Evolutionary conservation across 2,888 invertebrate species (phyloP).

Genomic region (Drosophila sordidapex): DNA sequence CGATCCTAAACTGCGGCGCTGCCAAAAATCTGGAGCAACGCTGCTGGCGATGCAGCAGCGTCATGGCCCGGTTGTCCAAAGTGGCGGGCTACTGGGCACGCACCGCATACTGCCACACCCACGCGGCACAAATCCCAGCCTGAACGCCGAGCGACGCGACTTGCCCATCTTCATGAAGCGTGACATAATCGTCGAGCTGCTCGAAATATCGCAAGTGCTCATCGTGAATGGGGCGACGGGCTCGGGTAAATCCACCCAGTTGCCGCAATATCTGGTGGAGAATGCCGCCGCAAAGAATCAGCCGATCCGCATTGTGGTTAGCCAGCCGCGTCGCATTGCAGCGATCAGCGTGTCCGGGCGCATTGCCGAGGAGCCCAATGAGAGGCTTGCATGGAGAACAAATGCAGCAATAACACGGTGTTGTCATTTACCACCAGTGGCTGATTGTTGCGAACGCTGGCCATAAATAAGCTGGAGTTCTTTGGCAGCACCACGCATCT

Average conservation of each 20-base stretch:
- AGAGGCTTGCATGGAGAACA: constrained; percentile 90
- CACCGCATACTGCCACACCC: constrained; percentile 71
- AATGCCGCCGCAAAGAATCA: constrained; percentile 89
- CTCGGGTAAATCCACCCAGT: constrained; percentile 97
- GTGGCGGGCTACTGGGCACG: constrained; percentile 31
- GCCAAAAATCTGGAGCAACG: not conserved
- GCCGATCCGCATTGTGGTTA: constrained; percentile 94
- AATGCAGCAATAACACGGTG: constrained; percentile 71
- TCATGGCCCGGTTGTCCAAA: not conserved
- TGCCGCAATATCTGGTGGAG: constrained; percentile 94
- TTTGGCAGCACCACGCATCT: constrained; percentile 89
- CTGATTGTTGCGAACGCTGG: constrained; percentile 90
- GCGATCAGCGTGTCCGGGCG: constrained; percentile 95
- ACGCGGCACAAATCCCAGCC: constrained; percentile 22
- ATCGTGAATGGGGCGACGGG: constrained; percentile 94
- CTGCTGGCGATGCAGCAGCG: not conserved
- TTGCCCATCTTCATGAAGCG: constrained; percentile 77
- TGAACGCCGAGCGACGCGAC: constrained; percentile 60
- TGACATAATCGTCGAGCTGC: constrained; percentile 50
- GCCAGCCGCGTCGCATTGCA: constrained; percentile 96
- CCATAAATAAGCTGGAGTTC: constrained; percentile 88
- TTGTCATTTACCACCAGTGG: constrained; percentile 84
- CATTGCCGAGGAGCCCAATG: constrained; percentile 90
- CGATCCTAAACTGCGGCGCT: not conserved
- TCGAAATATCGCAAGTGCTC: constrained; percentile 85